These are phyloP conservation scores for Hippoglossus stenolepis DNA, from an alignment of 2,113 vertebrate genomes.

Conservation along the genomic window DNA sequence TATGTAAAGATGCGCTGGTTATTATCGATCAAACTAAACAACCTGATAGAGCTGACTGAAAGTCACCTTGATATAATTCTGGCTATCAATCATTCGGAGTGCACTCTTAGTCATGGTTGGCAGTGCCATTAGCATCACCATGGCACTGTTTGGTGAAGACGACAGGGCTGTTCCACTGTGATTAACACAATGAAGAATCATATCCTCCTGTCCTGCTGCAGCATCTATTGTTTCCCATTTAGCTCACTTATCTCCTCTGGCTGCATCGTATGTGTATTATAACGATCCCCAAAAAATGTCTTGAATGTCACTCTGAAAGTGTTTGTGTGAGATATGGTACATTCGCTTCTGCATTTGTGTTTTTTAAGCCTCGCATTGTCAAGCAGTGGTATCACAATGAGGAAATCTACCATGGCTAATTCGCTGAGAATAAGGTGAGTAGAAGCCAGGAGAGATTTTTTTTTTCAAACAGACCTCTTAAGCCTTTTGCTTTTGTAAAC, in stretches of 20 bases:
- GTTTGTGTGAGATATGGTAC: constrained; percentile 42
- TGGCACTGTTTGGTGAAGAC: constrained; percentile 80
- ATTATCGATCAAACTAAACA: constrained; percentile 84
- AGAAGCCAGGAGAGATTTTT: constrained; percentile 62
- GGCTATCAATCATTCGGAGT: constrained; percentile 81
- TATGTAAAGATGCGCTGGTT: constrained; percentile 72
- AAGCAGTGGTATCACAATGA: constrained; percentile 72
- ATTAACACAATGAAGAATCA: constrained; percentile 80
- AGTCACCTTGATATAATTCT: constrained; percentile 86
- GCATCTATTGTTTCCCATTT: constrained; percentile 72
- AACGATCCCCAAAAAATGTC: constrained; percentile 69
- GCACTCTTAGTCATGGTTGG: constrained; percentile 78
- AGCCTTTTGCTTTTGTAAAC: constrained; percentile 54
- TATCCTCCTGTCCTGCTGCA: constrained; percentile 69
- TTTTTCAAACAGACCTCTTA: constrained; percentile 36
- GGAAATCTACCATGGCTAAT: constrained; percentile 76
- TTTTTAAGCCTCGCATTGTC: constrained; percentile 62
- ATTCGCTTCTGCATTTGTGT: constrained; percentile 51
- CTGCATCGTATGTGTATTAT: constrained; percentile 65
- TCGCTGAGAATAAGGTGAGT: constrained; percentile 67
- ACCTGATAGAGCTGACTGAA: constrained; percentile 80
- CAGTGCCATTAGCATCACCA: constrained; percentile 82
- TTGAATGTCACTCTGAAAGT: constrained; percentile 60
- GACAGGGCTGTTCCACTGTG: constrained; percentile 73
- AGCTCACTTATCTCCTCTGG: constrained; percentile 70